Percentiles rank a stretch among this genome's conserved stretches.
Evolutionary conservation across 2,113 vertebrate species (phyloP).

Genomic region (Neolamprologus modestus): DNA sequence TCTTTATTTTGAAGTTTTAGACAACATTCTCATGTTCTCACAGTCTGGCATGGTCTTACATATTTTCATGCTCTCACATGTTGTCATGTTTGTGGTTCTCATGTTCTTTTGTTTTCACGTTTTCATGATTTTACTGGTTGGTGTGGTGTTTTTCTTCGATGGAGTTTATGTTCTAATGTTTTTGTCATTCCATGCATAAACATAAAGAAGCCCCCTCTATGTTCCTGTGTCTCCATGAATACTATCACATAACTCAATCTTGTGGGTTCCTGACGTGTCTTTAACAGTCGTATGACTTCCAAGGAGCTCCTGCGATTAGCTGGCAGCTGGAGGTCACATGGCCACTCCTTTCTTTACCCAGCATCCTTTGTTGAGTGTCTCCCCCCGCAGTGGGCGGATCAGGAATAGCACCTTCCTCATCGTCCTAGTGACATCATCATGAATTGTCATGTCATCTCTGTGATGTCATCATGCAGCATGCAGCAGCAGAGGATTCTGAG

Average conservation of each 20-base stretch:
- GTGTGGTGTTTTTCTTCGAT: neutral
- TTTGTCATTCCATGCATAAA: slow-evolving; percentile 37
- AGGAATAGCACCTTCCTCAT: neutral
- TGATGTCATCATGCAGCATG: slow-evolving; percentile 49
- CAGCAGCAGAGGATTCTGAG: slow-evolving; percentile 24
- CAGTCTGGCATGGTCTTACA: neutral
- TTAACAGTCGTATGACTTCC: neutral
- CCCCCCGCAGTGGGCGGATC: slow-evolving; percentile 59
- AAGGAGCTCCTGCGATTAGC: slow-evolving; percentile 23
- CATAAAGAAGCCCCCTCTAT: neutral
- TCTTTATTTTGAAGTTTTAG: neutral
- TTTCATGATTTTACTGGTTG: neutral
- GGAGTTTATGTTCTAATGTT: neutral
- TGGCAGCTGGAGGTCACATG: neutral
- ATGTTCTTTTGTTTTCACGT: neutral
- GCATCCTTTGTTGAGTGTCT: slow-evolving; percentile 37
- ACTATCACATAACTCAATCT: neutral
- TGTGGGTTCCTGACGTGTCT: neutral
- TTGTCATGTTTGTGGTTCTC: neutral
- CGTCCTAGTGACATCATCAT: neutral
- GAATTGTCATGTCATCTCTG: neutral
- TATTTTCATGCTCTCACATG: slow-evolving; percentile 1
- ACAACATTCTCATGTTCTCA: neutral
- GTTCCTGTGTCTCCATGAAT: slow-evolving; percentile 6
- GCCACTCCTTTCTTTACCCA: slow-evolving; percentile 1